Conservation (phyloP, 2,888 invertebrate species). For the Coelinius sp. region DNA sequence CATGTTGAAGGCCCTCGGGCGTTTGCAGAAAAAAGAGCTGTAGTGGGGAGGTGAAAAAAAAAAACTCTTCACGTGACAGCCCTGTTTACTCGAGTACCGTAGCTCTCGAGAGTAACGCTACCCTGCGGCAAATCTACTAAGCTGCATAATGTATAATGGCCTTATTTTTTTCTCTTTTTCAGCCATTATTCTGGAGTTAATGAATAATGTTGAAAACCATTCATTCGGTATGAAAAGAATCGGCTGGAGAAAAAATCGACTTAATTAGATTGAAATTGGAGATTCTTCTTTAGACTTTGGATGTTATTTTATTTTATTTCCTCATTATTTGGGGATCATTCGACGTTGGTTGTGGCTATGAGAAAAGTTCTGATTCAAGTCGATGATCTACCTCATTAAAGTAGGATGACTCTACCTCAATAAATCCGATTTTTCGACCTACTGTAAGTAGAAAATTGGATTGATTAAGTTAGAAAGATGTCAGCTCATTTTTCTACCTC, state of each 20-base stretch:
- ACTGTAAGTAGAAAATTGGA: too few relatives aligned
- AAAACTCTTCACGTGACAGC: constrained; percentile 14
- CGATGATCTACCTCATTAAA: too few relatives aligned
- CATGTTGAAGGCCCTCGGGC: constrained; percentile 1
- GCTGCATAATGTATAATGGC: neutral
- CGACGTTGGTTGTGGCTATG: too few relatives aligned
- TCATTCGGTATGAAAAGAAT: neutral
- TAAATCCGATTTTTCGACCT: too few relatives aligned
- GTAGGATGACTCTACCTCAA: too few relatives aligned
- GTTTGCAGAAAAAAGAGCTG: neutral
- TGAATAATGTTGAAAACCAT: neutral
- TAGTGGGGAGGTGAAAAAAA: neutral
- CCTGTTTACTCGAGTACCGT: neutral
- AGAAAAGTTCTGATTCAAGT: too few relatives aligned
- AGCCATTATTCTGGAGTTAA: neutral
- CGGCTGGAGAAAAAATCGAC: neutral
- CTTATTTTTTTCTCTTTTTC: neutral
- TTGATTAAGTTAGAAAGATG: too few relatives aligned
- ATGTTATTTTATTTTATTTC: neutral
- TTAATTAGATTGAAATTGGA: neutral
- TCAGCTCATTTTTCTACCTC: too few relatives aligned
- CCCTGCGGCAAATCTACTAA: constrained; percentile 2
- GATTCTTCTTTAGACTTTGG: neutral
- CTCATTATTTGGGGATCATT: too few relatives aligned
- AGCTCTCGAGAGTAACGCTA: neutral